Percentiles rank a stretch among this genome's conserved stretches.
These are phyloP conservation scores for Eledone cirrhosa DNA, from an alignment of 2,888 invertebrate species.

Conservation along the genomic window DNA sequence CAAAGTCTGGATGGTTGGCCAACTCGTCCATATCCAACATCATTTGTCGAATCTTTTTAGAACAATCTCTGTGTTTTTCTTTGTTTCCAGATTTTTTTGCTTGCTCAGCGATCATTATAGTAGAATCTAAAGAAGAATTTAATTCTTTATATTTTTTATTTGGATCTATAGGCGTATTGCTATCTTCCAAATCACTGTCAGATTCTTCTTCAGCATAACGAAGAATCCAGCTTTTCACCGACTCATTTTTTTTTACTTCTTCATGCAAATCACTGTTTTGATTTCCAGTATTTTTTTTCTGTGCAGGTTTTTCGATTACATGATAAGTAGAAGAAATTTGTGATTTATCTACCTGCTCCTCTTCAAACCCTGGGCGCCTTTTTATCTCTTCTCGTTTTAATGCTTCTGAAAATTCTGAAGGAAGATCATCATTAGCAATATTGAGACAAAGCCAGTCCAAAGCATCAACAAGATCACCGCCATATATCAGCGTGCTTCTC, in stretches of 20 bases:
- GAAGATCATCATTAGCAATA: conserved; percentile 60
- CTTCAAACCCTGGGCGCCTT: conserved; percentile 54
- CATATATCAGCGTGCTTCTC: conserved; percentile 55
- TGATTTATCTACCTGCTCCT: conserved; percentile 18
- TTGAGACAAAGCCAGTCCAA: conserved; percentile 66
- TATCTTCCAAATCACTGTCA: conserved; percentile 44
- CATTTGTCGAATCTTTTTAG: conserved; percentile 48
- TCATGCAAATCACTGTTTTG: neutral
- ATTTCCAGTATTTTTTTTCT: neutral
- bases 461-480: conserved; percentile 62
- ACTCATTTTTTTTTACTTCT: conserved; percentile 9
- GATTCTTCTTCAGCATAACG: conserved; percentile 54
- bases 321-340: conserved; percentile 31
- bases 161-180: conserved; percentile 41
- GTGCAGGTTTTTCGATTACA: conserved; percentile 20
- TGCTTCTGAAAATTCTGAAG: conserved; percentile 61
- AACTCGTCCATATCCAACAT: conserved; percentile 50
- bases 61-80: conserved; percentile 45
- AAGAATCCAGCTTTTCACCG: conserved; percentile 62
- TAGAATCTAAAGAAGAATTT: conserved; percentile 52
- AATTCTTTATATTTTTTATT: conserved; percentile 56
- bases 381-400: conserved; percentile 56
- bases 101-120: conserved; percentile 48
- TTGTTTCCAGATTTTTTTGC: conserved; percentile 55
- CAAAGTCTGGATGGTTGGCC: conserved; percentile 54